Evolutionary conservation across 2,797 vertebrate genomes (phyloP).

Genomic region (Setipinna tenuifilis): DNA sequence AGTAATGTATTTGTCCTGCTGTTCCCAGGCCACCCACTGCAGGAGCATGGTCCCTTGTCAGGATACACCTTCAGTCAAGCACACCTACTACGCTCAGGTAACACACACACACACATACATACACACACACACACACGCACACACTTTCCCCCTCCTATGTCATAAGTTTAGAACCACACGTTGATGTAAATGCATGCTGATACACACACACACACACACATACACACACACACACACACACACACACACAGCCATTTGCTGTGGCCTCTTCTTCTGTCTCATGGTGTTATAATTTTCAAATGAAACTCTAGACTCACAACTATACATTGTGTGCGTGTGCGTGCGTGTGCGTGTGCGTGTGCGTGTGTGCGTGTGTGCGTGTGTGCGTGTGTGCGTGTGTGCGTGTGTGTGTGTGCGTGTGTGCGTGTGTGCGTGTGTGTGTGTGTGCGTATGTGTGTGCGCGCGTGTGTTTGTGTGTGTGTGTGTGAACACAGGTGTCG

Average conservation of each 20-base stretch:
- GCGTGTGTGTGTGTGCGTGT: background rate
- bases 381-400: no score
- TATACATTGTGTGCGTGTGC: background rate
- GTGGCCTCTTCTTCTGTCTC: no score
- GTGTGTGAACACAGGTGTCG: slow-evolving; percentile 76
- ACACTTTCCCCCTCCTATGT: background rate
- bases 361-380: no score
- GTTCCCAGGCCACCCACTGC: slow-evolving; percentile 87
- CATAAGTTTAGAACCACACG: no score
- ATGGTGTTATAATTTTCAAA: no score
- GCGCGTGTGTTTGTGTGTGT: slow-evolving; percentile 18
- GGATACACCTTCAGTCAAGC: slow-evolving; percentile 91
- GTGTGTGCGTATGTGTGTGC: background rate
- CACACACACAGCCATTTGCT: no score
- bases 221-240: no score
- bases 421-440: background rate
- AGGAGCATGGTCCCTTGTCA: slow-evolving; percentile 93
- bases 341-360: no score
- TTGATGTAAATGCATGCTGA: background rate
- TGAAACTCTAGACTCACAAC: background rate
- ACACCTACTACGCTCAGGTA: slow-evolving; percentile 94
- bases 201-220: background rate
- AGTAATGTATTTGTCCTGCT: background rate
- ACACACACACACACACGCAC: slow-evolving; percentile 10
- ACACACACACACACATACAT: slow-evolving; percentile 28